phyloP scores from a whole-genome alignment of 2,888 invertebrate species.

The Leptinotarsa peninsularis region DNA sequence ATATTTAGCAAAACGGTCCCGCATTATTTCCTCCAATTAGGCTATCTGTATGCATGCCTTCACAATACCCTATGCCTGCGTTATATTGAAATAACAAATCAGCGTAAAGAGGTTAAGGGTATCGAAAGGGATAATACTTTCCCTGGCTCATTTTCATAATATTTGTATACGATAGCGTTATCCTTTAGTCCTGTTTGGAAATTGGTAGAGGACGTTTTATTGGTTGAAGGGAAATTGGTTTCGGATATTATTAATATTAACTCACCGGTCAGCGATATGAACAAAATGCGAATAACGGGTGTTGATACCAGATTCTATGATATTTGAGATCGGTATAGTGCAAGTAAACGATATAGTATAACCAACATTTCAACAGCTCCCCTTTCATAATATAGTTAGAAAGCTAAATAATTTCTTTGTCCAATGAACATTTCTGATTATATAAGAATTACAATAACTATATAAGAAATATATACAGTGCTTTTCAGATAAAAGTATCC shows the following conservation, averaged over 20 bases:
- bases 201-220: constrained; percentile 10
- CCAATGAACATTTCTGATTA: too few species aligned
- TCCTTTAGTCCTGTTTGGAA: constrained; percentile 25
- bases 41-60: constrained; percentile 41
- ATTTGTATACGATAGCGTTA: constrained; percentile 34
- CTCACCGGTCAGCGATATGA: neutral
- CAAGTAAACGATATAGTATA: too few species aligned
- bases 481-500: too few species aligned
- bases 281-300: neutral
- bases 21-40: constrained; percentile 39
- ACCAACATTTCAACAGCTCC: too few species aligned
- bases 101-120: constrained; percentile 38
- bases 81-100: constrained; percentile 40
- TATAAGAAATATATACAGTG: too few species aligned
- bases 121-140: constrained; percentile 39
- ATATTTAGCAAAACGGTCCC: constrained; percentile 35
- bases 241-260: neutral
- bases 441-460: too few species aligned
- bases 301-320: neutral
- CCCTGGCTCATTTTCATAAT: constrained; percentile 34
- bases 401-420: too few species aligned
- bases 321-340: too few species aligned
- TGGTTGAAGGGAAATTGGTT: neutral
- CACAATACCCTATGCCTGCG: constrained; percentile 28
- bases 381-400: too few species aligned